Evolutionary conservation across 2,797 vertebrate species (phyloP).

Genomic region (Notamacropus eugenii): DNA sequence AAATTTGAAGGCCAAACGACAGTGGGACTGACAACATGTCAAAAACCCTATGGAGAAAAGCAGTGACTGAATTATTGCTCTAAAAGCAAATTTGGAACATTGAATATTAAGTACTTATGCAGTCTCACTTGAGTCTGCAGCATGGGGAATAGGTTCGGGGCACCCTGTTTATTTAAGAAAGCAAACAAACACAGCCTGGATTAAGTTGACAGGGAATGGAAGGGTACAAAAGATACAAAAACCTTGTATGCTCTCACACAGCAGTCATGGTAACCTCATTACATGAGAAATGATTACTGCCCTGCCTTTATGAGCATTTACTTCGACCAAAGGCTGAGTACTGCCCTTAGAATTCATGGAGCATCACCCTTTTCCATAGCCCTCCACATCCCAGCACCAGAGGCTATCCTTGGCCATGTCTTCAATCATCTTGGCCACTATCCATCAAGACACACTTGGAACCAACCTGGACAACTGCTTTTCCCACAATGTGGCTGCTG

Average conservation of each 20-base stretch:
- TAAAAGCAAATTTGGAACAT: not conserved
- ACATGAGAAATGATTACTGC: not conserved
- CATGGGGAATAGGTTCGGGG: not conserved
- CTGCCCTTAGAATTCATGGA: not conserved
- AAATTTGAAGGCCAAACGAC: slow-evolving; percentile 2
- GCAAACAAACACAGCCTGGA: not conserved
- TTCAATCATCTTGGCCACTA: not conserved
- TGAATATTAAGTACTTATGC: not conserved
- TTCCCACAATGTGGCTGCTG: not conserved
- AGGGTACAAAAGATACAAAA: not conserved
- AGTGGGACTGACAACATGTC: not conserved
- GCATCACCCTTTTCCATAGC: not conserved
- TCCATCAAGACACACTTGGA: not conserved
- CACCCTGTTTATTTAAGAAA: not conserved
- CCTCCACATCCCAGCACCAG: not conserved
- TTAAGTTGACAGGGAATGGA: not conserved
- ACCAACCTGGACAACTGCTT: not conserved
- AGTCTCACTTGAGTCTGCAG: not conserved
- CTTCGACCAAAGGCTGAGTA: not conserved
- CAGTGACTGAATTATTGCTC: not conserved
- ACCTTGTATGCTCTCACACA: not conserved
- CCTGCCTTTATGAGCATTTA: not conserved
- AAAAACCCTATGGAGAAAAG: slow-evolving; percentile 1
- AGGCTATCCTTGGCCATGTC: not conserved
- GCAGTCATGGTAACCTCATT: too few species aligned